Base-by-base conservation (phyloP, 2,888 invertebrate genomes). In the Troides helena region DNA sequence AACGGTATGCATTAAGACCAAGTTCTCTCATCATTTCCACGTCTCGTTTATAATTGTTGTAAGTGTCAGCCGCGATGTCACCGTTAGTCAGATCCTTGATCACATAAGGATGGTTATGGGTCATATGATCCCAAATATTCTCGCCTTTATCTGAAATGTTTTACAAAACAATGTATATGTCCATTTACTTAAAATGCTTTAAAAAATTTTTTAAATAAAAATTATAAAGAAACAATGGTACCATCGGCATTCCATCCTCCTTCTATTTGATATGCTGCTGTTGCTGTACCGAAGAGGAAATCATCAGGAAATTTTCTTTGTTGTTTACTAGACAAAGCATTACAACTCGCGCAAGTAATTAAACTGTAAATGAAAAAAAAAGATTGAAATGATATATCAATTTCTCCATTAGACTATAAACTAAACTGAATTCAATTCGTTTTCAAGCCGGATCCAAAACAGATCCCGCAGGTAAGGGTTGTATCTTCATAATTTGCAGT, bases 11-110 rank as follows among this genome's bases (percentile, higher is more conserved):
- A 65, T 93, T 82, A 0, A 90, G 80, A 2, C 90, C 89, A 0
- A 93, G 78, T 73, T 92, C 85, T 63, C 86, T 82, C 74, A 93
- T 78, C 78, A 93, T 85, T 68, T 88, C 84, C 0, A 94, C 89
- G 75, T 94, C 93, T n/a, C 95, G 93, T 74, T 93, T 89, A 80
- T 94, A 95, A 76, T 93, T 93, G 80, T 95, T 89, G 77, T 95
- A 94, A 59, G 92, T 87, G 76, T 95, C 94, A 8, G 93, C 89
- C 0, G 95, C 90, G 1, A 94, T 78, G 76, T 95, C 94, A 0
- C 93, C 95, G 72, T 94, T 94, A 67, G 74, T 77, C 0, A 62
- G 39, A 53, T 86, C 86, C 59, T 68, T 74, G 62, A 86, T 83
- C 1, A 81, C 76, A 1, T 73, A 65, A 0, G 86, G 85, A 18